Base-by-base conservation (phyloP, 30 jellyfish, hydroid and myxozoan genomes). In the Pelagia noctiluca region DNA sequence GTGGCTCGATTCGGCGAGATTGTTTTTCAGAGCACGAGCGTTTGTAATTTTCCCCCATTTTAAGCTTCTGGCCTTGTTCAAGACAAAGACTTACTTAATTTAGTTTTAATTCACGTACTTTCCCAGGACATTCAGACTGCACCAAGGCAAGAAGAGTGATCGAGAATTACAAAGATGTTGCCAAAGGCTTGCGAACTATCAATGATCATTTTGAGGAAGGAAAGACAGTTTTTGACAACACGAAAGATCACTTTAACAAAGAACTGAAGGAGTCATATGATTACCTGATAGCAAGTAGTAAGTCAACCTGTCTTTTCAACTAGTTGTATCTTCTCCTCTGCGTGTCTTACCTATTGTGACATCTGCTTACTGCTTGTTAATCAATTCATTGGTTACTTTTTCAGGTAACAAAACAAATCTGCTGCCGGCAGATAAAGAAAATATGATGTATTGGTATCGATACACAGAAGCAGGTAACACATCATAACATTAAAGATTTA, bases 201-300 rank as follows among this genome's bases (percentile, higher is more conserved):
- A 7, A 37, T 10, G 32, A 36, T 26, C 53, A 76, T 33, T 76
- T 50, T 57, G 23, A 76, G 23, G 63, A 46, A 25, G 87, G 87
- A 24, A 76, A 76, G 54, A 10, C 13, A 5, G 1, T 32, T 1
- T 53, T 0, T 57, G 77, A 48, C 31, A 19, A 52, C 30, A 35
- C 22, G 47, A 76, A 35, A 21, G 34, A 23, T 5, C 19, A 76
- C 2, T 33, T 76, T 13, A 28, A n/a, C 13, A 52, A 76, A 37
- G 87, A 76, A 32, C 75, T 76, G 19, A 47, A 76, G 18, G 32
- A 34, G 19, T 76, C 87, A 32, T 63, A 52, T 18, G 57, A 8
- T 16, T 42, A 5, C 57, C 57, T 42, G 8, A 8, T 5, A 16
- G 57, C 8, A 5, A 8, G 16, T 5, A 42, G 57, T 42, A 42